Evolutionary conservation across 2,113 vertebrate genomes (phyloP).

Genomic region (Haliaeetus leucogaster): DNA sequence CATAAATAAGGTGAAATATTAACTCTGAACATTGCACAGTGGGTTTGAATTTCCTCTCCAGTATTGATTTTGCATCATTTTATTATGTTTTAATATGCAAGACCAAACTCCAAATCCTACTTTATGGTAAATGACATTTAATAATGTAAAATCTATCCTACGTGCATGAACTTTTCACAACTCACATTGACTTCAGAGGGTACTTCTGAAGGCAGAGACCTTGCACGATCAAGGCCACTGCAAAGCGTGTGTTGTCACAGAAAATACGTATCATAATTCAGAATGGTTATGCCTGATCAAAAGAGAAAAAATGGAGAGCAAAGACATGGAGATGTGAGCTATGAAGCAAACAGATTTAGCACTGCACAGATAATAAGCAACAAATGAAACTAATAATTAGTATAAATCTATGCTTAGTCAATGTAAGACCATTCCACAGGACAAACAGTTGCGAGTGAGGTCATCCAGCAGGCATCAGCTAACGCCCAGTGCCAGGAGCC

Average conservation of each 20-base stretch:
- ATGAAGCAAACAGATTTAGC: neutral
- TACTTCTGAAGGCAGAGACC: neutral
- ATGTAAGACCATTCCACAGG: neutral
- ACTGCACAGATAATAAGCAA: rapidly evolving
- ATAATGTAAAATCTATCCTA: neutral
- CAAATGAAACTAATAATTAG: neutral
- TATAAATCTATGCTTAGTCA: neutral
- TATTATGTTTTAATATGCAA: neutral
- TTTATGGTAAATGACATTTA: neutral
- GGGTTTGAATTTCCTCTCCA: neutral
- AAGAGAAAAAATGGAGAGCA: neutral
- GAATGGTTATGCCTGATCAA: rapidly evolving
- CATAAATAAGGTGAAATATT: neutral
- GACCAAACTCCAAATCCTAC: neutral
- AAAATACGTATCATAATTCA: neutral
- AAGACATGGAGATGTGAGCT: neutral
- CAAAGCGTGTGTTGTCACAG: rapidly evolving
- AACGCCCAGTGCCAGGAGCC: neutral
- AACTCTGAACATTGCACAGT: neutral
- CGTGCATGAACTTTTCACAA: neutral
- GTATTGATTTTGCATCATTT: neutral
- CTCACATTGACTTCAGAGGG: neutral
- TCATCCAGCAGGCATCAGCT: neutral
- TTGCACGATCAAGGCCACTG: neutral
- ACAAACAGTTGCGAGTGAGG: neutral